A percentile compares a stretch with the other conserved stretches of the same genome.
phyloP scores from a whole-genome alignment of 2,797 vertebrate genomes.

The Melanotaenia trifasciata region DNA sequence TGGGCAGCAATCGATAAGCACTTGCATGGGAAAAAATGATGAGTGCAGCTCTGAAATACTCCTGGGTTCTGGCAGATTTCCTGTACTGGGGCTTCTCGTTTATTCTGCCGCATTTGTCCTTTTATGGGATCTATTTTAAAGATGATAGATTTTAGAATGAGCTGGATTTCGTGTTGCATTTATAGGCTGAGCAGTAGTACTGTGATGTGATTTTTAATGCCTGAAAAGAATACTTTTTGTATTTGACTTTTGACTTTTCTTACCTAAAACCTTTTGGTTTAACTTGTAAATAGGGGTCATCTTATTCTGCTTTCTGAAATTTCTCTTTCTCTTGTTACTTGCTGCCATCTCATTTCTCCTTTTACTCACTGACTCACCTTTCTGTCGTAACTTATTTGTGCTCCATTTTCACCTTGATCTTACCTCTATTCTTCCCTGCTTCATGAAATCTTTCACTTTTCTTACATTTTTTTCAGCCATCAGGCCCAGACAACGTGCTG shows the following conservation, averaged over 20 bases:
- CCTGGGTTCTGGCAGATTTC: slow-evolving; percentile 34
- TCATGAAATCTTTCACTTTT: slow-evolving; percentile 12
- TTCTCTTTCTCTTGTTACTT: slow-evolving; percentile 9
- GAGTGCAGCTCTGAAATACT: slow-evolving; percentile 50
- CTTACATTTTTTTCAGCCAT: slow-evolving; percentile 83
- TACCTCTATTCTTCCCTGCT: slow-evolving; percentile 13
- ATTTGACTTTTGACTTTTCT: slow-evolving; percentile 33
- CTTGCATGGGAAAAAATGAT: slow-evolving; percentile 52
- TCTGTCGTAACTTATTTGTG: slow-evolving; percentile 37
- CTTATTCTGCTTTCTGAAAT: neutral
- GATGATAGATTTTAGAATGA: slow-evolving; percentile 13
- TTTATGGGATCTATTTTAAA: slow-evolving; percentile 47
- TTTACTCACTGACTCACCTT: slow-evolving; percentile 28
- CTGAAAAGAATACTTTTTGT: slow-evolving; percentile 21
- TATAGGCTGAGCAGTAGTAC: slow-evolving; percentile 6
- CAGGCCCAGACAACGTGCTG: slow-evolving; percentile 98
- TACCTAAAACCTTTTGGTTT: slow-evolving; percentile 8
- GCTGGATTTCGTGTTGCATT: slow-evolving; percentile 23
- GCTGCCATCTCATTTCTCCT: slow-evolving; percentile 29
- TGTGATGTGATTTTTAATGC: slow-evolving; percentile 1
- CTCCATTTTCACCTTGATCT: slow-evolving; percentile 37
- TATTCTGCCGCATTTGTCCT: slow-evolving; percentile 45
- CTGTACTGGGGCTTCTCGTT: slow-evolving; percentile 39
- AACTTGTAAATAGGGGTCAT: slow-evolving; percentile 33
- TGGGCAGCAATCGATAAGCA: slow-evolving; percentile 55